phyloP scores from a whole-genome alignment of 2,797 vertebrate species.

The Enteromius paludinosus region DNA sequence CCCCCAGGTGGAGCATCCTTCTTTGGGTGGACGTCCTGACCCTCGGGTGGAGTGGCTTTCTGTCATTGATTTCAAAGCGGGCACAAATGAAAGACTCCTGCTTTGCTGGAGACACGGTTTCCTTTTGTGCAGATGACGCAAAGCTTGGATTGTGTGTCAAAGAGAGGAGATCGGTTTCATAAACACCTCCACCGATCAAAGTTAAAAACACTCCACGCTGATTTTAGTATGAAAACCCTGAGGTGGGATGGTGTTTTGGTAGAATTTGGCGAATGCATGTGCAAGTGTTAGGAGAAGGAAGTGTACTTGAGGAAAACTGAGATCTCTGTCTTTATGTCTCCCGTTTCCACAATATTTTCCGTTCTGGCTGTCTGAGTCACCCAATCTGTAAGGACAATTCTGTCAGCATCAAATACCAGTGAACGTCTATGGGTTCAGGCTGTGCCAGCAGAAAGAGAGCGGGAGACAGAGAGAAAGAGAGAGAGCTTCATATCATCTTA shows the following conservation, averaged over 20 bases:
- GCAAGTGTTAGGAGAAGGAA: constrained; percentile 5
- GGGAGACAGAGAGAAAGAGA: constrained; percentile 46
- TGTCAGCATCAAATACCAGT: constrained; percentile 75
- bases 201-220: not conserved
- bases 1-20: constrained; percentile 54
- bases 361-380: constrained; percentile 30
- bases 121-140: constrained; percentile 21
- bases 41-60: constrained; percentile 34
- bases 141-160: constrained; percentile 26
- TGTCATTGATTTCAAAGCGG: constrained; percentile 47
- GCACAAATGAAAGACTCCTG: constrained; percentile 34
- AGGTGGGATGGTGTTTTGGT: constrained; percentile 4
- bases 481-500: constrained; percentile 64
- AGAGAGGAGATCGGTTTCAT: constrained; percentile 29
- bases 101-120: constrained; percentile 4
- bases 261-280: constrained; percentile 22
- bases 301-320: constrained; percentile 9
- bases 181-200: constrained; percentile 25
- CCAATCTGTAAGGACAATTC: constrained; percentile 57
- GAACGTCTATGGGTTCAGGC: constrained; percentile 64
- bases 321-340: constrained; percentile 26
- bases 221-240: not conserved
- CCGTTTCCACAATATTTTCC: constrained; percentile 27
- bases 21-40: constrained; percentile 20
- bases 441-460: constrained; percentile 32